Conservation (phyloP, 2,113 vertebrate species). For the Fulmarus glacialis region DNA sequence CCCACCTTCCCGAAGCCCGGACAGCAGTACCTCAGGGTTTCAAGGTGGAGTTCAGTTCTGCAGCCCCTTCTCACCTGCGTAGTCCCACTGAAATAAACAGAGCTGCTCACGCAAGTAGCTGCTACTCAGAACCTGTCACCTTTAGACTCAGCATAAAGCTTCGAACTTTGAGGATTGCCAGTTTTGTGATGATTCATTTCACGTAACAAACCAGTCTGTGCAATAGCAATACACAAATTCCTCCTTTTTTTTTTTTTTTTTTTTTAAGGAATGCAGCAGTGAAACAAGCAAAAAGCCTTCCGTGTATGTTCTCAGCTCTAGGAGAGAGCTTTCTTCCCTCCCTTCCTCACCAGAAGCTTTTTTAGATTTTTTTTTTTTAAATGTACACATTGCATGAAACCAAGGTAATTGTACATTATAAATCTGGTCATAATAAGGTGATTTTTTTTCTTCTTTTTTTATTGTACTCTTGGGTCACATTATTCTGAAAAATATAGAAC, state of each 20-base stretch:
- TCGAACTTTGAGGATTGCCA: not conserved
- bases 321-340: not conserved
- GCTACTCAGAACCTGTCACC: not conserved
- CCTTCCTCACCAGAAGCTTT: not conserved
- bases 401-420: not conserved
- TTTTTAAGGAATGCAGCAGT: not conserved
- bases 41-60: not conserved
- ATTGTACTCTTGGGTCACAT: not conserved
- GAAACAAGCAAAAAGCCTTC: not conserved
- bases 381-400: not conserved
- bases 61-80: not conserved
- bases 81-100: not conserved
- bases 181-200: not conserved
- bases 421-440: not conserved
- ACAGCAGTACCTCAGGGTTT: not conserved
- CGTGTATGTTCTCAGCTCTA: not conserved
- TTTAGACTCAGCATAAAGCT: not conserved
- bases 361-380: not conserved
- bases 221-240: accelerated
- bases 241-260: not conserved
- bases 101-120: not conserved
- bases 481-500: not conserved
- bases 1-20: not conserved
- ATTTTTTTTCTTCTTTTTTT: not conserved
- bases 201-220: not conserved